Percentiles rank a stretch among this genome's conserved stretches.
These are phyloP conservation scores for Enteromius paludinosus DNA, from an alignment of 2,797 vertebrate genomes.

Conservation along the genomic window DNA sequence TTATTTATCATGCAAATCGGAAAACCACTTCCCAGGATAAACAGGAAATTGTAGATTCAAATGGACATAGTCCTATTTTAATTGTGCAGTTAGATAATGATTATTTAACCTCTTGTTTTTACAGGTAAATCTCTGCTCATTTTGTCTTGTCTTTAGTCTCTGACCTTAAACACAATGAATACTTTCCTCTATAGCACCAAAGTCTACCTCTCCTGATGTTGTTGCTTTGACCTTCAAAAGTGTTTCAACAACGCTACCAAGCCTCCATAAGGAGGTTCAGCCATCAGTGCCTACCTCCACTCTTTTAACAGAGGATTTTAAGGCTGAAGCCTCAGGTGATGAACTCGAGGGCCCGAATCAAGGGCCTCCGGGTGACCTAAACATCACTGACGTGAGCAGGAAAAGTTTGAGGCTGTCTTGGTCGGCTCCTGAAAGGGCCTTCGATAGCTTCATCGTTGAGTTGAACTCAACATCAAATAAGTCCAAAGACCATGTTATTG, in stretches of 20 bases:
- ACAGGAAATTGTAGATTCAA: not conserved
- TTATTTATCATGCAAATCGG: not conserved
- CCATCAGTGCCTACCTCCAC: slow-evolving; percentile 45
- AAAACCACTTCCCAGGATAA: not conserved
- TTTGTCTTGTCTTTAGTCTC: slow-evolving; percentile 43
- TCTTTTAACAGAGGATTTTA: slow-evolving; percentile 54
- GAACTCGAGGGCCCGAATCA: slow-evolving; percentile 61
- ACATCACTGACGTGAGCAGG: slow-evolving; percentile 59
- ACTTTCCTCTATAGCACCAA: slow-evolving; percentile 74
- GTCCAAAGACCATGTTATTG: slow-evolving; percentile 57
- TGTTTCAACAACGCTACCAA: slow-evolving; percentile 56
- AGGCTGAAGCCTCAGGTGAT: slow-evolving; percentile 51
- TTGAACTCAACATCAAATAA: slow-evolving; percentile 64
- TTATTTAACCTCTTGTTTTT: slow-evolving; percentile 24
- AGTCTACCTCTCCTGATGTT: slow-evolving; percentile 71
- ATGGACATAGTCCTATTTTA: not conserved
- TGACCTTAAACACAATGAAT: slow-evolving; percentile 66
- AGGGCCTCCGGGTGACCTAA: slow-evolving; percentile 55
- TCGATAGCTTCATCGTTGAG: slow-evolving; percentile 76
- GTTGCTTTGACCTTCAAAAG: slow-evolving; percentile 68
- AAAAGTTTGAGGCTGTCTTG: slow-evolving; percentile 68
- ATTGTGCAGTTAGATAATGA: not conserved
- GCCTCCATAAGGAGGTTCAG: slow-evolving; percentile 56
- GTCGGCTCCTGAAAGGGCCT: slow-evolving; percentile 69
- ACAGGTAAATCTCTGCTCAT: slow-evolving; percentile 15